phyloP scores from a whole-genome alignment of 1,140 invertebrate genomes.

The Drosophila nannoptera region DNA sequence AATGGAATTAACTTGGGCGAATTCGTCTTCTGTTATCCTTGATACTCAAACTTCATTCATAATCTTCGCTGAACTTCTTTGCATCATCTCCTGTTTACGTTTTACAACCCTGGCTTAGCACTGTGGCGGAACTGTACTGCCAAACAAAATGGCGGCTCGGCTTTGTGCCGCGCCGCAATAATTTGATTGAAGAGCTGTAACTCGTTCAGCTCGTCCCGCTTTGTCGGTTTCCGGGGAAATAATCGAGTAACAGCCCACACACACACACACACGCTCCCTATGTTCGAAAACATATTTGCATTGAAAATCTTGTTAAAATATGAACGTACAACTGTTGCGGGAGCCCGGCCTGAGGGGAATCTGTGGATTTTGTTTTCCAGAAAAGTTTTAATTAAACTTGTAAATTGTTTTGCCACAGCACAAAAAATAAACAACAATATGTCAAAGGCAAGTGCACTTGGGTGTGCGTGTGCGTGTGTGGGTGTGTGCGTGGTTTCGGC shows the following conservation, averaged over 20 bases:
- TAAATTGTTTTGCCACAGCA: constrained; percentile 56
- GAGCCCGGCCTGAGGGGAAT: background rate
- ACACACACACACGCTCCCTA: constrained; percentile 11
- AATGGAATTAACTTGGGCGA: too few species aligned
- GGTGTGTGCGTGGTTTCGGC: background rate
- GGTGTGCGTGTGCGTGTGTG: background rate
- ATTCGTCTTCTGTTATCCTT: too few species aligned
- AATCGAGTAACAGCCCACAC: constrained; percentile 1
- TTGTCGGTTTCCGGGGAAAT: constrained; percentile 43
- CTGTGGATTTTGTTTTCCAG: constrained; percentile 38
- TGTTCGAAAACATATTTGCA: constrained; percentile 69
- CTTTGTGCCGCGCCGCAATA: constrained; percentile 39
- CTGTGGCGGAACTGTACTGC: constrained; percentile 19
- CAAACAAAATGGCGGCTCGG: constrained; percentile 5
- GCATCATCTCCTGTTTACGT: too few species aligned
- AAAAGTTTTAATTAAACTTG: constrained; percentile 74
- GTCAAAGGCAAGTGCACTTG: constrained; percentile 3
- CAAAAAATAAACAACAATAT: constrained; percentile 25
- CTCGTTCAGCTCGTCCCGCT: constrained; percentile 33
- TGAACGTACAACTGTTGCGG: background rate
- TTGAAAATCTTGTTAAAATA: constrained; percentile 38
- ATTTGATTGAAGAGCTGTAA: constrained; percentile 53
- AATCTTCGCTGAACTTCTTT: background rate
- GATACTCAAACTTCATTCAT: too few species aligned
- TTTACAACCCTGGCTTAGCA: background rate